Evolutionary conservation across 2,888 invertebrate species (phyloP).

Genomic region (Xylota sylvarum): DNA sequence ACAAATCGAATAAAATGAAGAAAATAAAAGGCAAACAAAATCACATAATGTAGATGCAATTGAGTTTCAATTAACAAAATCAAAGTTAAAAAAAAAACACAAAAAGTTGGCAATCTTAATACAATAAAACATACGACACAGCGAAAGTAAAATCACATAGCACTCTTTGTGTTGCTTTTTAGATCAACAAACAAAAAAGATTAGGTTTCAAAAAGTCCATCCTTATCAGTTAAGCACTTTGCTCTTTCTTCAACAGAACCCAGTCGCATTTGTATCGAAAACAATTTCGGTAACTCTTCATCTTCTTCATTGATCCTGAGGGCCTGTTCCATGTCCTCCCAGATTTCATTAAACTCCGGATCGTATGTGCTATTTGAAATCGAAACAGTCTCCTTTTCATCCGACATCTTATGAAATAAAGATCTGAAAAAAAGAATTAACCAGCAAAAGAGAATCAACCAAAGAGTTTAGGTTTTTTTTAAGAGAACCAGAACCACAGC

Average conservation of each 20-base stretch:
- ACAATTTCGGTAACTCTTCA: slow-evolving; percentile 53
- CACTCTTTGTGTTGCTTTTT: neutral
- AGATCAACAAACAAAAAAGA: neutral
- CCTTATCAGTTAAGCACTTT: slow-evolving; percentile 11
- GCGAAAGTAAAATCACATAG: neutral
- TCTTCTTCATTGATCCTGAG: slow-evolving; percentile 39
- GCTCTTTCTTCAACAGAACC: slow-evolving; percentile 11
- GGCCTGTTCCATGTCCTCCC: slow-evolving; percentile 54
- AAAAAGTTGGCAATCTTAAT: neutral
- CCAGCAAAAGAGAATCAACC: slow-evolving; percentile 23
- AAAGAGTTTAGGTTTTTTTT: slow-evolving; percentile 16
- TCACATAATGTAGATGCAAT: neutral
- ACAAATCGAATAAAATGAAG: slow-evolving; percentile 1
- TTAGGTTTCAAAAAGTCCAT: neutral
- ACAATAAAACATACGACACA: neutral
- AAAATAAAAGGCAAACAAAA: neutral
- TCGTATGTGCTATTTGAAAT: slow-evolving; percentile 52
- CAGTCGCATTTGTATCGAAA: slow-evolving; percentile 49
- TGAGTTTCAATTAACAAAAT: neutral
- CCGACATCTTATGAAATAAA: slow-evolving; percentile 65
- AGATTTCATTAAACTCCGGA: slow-evolving; percentile 68
- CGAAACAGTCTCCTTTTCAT: slow-evolving; percentile 14
- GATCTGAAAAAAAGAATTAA: slow-evolving; percentile 26
- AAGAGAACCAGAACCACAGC: slow-evolving; percentile 67
- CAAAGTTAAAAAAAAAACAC: neutral